Evolutionary conservation across 35 echinoderm and acorn worm species (phyloP).

Genomic region (Hemicentrotus pulcherrimus): DNA sequence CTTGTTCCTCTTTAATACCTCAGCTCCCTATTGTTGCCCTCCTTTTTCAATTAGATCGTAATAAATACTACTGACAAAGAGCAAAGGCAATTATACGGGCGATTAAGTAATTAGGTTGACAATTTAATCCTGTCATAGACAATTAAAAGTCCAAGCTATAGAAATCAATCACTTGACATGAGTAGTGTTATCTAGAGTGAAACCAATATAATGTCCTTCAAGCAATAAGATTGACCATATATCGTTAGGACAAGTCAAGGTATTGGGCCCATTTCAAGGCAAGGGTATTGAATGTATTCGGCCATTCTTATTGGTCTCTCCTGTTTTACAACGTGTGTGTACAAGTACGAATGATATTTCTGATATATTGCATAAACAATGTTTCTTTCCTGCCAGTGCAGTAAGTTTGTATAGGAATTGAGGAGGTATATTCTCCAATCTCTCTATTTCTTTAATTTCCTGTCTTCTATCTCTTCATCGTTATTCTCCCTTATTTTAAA

Average conservation of each 20-base stretch:
- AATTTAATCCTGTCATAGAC: neutral
- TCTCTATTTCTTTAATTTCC: neutral
- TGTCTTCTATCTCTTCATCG: neutral
- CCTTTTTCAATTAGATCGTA: neutral
- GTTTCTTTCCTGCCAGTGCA: neutral
- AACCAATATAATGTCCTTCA: neutral
- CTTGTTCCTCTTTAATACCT: no score
- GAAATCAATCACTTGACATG: neutral
- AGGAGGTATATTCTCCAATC: neutral
- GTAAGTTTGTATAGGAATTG: neutral
- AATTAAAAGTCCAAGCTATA: neutral
- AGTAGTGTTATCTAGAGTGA: neutral
- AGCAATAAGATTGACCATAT: neutral
- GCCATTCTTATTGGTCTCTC: neutral
- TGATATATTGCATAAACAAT: neutral
- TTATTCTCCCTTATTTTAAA: neutral
- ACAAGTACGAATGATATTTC: neutral
- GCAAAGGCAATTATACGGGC: neutral
- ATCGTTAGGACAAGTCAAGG: neutral
- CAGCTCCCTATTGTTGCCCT: no score
- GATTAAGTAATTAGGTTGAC: neutral
- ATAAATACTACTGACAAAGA: neutral
- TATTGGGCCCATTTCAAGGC: neutral
- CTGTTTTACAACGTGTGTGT: neutral
- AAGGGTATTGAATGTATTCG: neutral